Base-by-base conservation (phyloP, 2,888 invertebrate species). In the Pristionchus mayeri region DNA sequence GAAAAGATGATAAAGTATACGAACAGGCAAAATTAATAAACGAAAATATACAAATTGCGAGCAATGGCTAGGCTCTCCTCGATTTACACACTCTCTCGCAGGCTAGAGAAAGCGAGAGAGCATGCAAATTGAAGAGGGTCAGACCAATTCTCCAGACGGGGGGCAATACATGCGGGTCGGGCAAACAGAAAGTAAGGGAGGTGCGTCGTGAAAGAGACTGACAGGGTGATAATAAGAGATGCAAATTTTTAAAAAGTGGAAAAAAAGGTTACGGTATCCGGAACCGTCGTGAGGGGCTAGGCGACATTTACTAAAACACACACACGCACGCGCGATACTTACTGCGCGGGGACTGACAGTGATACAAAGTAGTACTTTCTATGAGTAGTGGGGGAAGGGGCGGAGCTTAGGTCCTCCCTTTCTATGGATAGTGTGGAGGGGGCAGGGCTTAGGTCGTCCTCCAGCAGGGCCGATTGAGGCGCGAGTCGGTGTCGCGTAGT, bases 401-500 rank as follows among this genome's bases (percentile, higher is more conserved):
- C 50, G 30, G 27, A 57, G 80, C 27, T 44, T 9, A 44, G 11
- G 57, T 30, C n/a, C 54, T 54, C 80, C n/a, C n/a, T n/a, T n/a
- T n/a, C n/a, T n/a, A n/a, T n/a, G n/a, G n/a, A n/a, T n/a, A n/a
- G n/a, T n/a, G n/a, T n/a, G 54, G 37, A 57, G 50, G 40, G 40
- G 1, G 37, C 37, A 57, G 24, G 24, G 0, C 1, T 63, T 48
- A 82, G 81, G 63, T 24, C 24, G 81, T 7, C 18, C 84, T 71
- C 84, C 71, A 75, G 37, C 50, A 52, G 34, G 84, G 75, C 24
- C 84, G 84, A 18, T 78, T 84, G 16, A 84, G 84, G n/a, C 84
- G 84, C 44, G 84, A 84, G 50, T 84, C 84, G 30, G 84, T 84
- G 57, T 84, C 84, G 13, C 84, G 84, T 2, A 84, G 78, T 30